These are phyloP conservation scores for Oplegnathus fasciatus DNA, from an alignment of 2,113 vertebrate genomes.

Conservation along the genomic window DNA sequence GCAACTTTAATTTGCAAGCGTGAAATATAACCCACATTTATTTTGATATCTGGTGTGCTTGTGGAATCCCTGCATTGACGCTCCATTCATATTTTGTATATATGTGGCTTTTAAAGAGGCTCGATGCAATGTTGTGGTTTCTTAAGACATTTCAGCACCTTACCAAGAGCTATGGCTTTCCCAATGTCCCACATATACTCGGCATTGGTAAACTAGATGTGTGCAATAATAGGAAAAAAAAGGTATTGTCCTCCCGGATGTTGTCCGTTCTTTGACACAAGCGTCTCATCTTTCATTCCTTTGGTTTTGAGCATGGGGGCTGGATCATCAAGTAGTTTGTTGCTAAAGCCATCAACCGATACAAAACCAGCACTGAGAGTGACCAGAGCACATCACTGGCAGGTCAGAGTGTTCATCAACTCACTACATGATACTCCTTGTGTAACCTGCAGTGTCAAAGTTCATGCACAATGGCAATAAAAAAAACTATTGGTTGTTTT, in stretches of 20 bases:
- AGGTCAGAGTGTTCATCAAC: conserved; percentile 64
- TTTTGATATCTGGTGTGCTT: conserved; percentile 69
- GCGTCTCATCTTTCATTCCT: conserved; percentile 63
- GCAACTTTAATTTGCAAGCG: conserved; percentile 48
- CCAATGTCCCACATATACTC: conserved; percentile 69
- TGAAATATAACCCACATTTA: conserved; percentile 63
- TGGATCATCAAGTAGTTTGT: conserved; percentile 66
- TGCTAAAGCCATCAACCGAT: conserved; percentile 74
- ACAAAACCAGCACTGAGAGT: conserved; percentile 74
- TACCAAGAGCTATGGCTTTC: conserved; percentile 76
- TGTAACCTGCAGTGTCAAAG: conserved; percentile 76
- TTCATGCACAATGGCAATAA: conserved; percentile 83
- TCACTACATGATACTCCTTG: conserved; percentile 47
- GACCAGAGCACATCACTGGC: conserved; percentile 73
- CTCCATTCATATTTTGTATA: conserved; percentile 61
- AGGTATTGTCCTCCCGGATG: conserved; percentile 57
- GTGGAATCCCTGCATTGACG: conserved; percentile 57
- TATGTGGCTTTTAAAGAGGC: conserved; percentile 74
- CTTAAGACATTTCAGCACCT: conserved; percentile 74
- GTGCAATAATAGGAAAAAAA: conserved; percentile 80
- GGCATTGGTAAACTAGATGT: conserved; percentile 76
- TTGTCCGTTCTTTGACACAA: conserved; percentile 58
- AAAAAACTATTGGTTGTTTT: conserved; percentile 70
- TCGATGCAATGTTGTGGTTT: conserved; percentile 71
- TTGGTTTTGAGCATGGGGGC: conserved; percentile 65